phyloP scores from a whole-genome alignment of 2,888 invertebrate species.

The Heliconius ethilla region DNA sequence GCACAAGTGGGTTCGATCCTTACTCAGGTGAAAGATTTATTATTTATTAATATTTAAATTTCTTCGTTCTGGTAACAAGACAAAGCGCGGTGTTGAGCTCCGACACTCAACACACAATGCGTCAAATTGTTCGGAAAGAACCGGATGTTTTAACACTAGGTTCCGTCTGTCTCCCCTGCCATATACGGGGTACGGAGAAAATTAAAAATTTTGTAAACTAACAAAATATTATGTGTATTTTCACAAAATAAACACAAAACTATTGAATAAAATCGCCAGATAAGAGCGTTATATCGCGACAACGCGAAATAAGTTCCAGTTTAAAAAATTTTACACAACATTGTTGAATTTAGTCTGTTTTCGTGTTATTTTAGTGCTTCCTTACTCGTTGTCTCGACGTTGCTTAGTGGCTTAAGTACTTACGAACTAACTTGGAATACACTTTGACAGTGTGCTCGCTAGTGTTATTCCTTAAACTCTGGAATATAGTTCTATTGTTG shows the following conservation, averaged over 20 bases:
- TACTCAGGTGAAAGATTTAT: no score
- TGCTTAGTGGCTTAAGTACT: constrained; percentile 42
- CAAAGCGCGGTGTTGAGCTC: no score
- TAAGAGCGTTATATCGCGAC: constrained; percentile 35
- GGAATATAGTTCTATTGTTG: background rate
- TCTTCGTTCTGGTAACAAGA: no score
- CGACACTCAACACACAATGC: no score
- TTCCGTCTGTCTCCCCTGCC: no score
- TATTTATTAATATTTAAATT: no score
- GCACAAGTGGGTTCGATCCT: no score
- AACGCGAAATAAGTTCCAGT: constrained; percentile 38
- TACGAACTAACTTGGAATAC: constrained; percentile 45
- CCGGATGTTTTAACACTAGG: no score
- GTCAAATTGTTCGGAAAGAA: no score
- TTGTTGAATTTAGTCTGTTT: constrained; percentile 25
- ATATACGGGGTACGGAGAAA: no score
- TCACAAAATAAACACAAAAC: background rate
- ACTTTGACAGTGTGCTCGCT: constrained; percentile 20
- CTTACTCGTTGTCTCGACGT: constrained; percentile 45
- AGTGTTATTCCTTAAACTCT: constrained; percentile 6
- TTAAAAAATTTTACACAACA: constrained; percentile 22
- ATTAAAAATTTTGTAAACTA: no score
- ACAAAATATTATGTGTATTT: background rate
- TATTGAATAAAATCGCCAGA: constrained; percentile 39
- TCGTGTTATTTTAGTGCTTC: constrained; percentile 51